These are phyloP conservation scores for Nasua narica DNA, from an alignment of 2,797 vertebrate genomes.

Conservation along the genomic window DNA sequence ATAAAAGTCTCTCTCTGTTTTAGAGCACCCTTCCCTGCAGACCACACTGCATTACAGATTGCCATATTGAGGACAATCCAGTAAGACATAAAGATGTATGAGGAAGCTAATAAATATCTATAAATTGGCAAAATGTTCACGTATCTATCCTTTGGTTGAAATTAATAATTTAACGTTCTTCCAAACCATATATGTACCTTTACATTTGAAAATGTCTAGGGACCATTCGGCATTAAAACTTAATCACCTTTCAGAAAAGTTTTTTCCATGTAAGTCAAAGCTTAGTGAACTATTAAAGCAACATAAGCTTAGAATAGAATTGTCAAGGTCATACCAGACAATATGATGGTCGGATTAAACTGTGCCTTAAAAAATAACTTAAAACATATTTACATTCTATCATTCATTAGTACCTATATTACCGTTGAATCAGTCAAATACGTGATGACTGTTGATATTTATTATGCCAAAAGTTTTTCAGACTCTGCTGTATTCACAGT, in stretches of 20 bases:
- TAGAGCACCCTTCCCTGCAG: background rate
- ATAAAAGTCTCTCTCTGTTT: background rate
- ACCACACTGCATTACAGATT: background rate
- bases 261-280: slow-evolving; percentile 10
- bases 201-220: slow-evolving; percentile 32
- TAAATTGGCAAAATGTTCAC: slow-evolving; percentile 39
- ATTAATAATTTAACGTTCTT: background rate
- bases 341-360: background rate
- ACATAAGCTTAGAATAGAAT: background rate
- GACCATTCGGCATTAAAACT: slow-evolving; percentile 54
- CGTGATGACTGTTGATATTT: background rate
- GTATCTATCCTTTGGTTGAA: slow-evolving; percentile 10
- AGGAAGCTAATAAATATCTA: background rate
- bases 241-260: slow-evolving; percentile 47
- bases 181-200: background rate
- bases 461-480: background rate
- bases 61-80: background rate
- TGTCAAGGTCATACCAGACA: background rate
- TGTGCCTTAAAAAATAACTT: background rate
- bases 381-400: background rate
- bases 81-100: background rate
- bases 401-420: background rate
- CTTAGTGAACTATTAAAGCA: slow-evolving; percentile 18
- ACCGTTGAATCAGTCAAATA: background rate
- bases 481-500: background rate